Conservation (phyloP, 2,113 vertebrate species). For the Thunnus thynnus region DNA sequence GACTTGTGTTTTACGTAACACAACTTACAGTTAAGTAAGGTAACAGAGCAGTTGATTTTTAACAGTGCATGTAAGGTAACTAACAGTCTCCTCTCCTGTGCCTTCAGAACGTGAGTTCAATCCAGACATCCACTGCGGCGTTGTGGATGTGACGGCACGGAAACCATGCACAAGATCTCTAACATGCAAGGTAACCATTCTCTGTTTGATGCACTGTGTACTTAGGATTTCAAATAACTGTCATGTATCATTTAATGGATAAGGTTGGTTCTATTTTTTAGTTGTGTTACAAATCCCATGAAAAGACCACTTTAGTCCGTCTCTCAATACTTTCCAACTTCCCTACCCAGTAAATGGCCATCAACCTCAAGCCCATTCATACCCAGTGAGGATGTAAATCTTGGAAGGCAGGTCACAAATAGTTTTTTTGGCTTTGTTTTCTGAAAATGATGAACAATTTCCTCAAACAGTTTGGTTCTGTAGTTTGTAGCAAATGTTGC, state of each 20-base stretch:
- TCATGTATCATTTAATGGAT: neutral
- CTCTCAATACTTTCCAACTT: too few species aligned
- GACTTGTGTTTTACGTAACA: neutral
- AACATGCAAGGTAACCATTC: conserved; percentile 95
- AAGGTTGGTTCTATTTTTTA: too few species aligned
- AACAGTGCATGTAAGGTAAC: conserved; percentile 6
- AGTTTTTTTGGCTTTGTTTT: too few species aligned
- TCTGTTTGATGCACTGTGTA: neutral
- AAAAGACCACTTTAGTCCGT: too few species aligned
- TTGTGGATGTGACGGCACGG: conserved; percentile 94
- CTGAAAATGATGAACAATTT: too few species aligned
- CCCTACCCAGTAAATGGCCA: too few species aligned
- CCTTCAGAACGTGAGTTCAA: conserved; percentile 97
- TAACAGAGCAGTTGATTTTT: neutral
- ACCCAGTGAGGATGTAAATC: too few species aligned
- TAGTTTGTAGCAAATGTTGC: too few species aligned
- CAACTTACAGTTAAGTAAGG: neutral
- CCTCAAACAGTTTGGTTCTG: too few species aligned
- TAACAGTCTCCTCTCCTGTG: conserved; percentile 33
- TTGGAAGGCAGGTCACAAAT: too few species aligned
- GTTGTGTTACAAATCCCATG: too few species aligned
- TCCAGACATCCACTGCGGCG: conserved; percentile 98
- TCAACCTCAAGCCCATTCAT: too few species aligned
- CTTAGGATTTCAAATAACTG: neutral
- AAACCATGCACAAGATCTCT: conserved; percentile 99